Conservation (phyloP, 2,888 invertebrate species). For the Polydesmus complanatus region DNA sequence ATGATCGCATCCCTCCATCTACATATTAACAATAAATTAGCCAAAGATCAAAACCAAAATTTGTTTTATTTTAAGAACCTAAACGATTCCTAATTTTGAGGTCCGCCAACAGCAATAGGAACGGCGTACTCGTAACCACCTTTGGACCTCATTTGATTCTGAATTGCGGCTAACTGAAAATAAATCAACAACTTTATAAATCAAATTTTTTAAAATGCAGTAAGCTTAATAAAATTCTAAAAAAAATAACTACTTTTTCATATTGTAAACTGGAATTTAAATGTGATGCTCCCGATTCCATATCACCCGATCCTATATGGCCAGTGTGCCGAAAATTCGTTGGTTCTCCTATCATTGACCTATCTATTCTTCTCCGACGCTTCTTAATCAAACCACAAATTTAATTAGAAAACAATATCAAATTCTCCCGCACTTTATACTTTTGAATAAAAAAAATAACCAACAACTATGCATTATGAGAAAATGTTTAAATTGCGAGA, state of each 20-base stretch:
- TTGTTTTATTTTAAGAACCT: no score
- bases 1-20: no score
- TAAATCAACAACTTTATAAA: constrained; percentile 10
- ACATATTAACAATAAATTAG: no score
- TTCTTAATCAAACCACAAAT: constrained; percentile 20
- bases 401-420: no score
- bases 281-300: constrained; percentile 58
- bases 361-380: constrained; percentile 38
- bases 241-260: constrained; percentile 13
- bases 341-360: constrained; percentile 90
- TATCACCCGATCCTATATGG: constrained; percentile 78
- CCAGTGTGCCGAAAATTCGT: constrained; percentile 92
- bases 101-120: constrained; percentile 22
- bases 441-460: no score
- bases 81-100: background rate
- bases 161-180: constrained; percentile 65
- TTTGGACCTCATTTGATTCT: constrained; percentile 91
- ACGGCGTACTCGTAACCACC: constrained; percentile 71
- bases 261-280: constrained; percentile 9
- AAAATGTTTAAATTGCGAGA: no score
- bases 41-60: no score
- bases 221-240: background rate
- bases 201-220: background rate
- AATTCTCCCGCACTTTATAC: no score
- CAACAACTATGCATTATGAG: no score